Evolutionary conservation across 2,113 vertebrate genomes (phyloP), one percentile per base, ranked within the genome.

Genomic region (Noctilio leporinus): DNA sequence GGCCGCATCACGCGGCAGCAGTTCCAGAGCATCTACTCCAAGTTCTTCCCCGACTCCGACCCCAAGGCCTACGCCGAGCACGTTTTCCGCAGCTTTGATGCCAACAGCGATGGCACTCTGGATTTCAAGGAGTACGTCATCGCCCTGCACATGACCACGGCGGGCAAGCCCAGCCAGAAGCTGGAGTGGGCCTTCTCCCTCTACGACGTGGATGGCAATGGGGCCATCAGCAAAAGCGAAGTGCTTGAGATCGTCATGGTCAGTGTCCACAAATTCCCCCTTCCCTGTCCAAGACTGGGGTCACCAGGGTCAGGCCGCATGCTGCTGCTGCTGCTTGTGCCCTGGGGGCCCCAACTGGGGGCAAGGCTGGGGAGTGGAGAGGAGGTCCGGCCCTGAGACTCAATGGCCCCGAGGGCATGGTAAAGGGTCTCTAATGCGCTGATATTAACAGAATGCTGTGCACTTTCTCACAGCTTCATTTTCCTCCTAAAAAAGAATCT

Each of bases 41-140:
- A 98, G 86, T 99, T 99, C 98, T 99, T 99, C 97, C 99, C 99
- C 0, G 99, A 99, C 0, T 98, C 99, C 0, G 99, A 99, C 45
- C 98, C 99, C 64, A 98, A 99, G 95, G 98, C 98, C 89, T 99
- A 99, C 0, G 99, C 99, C 0, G 98, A 99, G 6, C 99, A 99
- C 53, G 99, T 99, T 82, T 99, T 99, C 97, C 99, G 99, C 85
- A 99, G 99, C 88, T 99, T 99, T 20, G 99, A 99, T 90, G 98
- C 99, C 97, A 99, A 99, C 72, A 99, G 98, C 1, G 99, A 99
- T 0, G 99, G 99, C 3, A 99, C 99, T 0, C 81, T 99, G 96
- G 99, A 99, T 28, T 99, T 99, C 98, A 98, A 99, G 98, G 99
- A 99, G 98, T 99, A 99, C 80, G 99, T 99, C 97, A 98, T 99